Conservation (phyloP, 92 coral and sea anemone genomes). For the Phenganax subtilis region DNA sequence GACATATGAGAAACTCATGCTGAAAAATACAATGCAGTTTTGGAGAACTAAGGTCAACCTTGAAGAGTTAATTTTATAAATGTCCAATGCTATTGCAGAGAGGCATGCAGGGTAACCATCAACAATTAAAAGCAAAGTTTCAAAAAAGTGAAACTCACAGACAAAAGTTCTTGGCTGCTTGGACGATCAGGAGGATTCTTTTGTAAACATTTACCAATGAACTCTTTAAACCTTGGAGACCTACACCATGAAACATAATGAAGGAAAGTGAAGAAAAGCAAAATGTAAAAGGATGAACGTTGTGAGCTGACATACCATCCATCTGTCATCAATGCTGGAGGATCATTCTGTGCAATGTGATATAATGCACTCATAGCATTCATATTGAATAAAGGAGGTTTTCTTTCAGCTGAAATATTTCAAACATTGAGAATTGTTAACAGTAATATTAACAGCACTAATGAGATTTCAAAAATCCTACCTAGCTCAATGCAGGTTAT, state of each 20-base stretch:
- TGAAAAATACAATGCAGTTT: slow-evolving; percentile 26
- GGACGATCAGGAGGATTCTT: slow-evolving; percentile 84
- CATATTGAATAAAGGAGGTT: slow-evolving; percentile 97
- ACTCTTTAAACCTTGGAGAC: slow-evolving; percentile 72
- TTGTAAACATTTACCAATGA: slow-evolving; percentile 79
- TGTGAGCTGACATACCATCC: slow-evolving; percentile 42
- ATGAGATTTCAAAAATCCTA: slow-evolving; percentile 44
- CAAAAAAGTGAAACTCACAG: slow-evolving; percentile 47
- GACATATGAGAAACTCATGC: slow-evolving; percentile 66
- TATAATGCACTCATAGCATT: slow-evolving; percentile 99
- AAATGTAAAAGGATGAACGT: background rate
- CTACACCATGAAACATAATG: slow-evolving; percentile 19
- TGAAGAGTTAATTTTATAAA: background rate
- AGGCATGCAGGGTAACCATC: background rate
- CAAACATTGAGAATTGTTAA: background rate
- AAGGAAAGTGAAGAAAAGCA: background rate
- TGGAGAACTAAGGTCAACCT: background rate
- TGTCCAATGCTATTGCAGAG: background rate
- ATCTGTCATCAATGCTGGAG: slow-evolving; percentile 59
- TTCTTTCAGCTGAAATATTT: slow-evolving; percentile 72
- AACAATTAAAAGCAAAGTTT: no score
- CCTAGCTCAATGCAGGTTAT: slow-evolving; percentile 96
- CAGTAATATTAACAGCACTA: background rate
- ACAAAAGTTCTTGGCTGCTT: slow-evolving; percentile 64
- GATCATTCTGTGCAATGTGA: slow-evolving; percentile 98